Base-by-base conservation (phyloP, 2,888 invertebrate species). In the Papilio demoleus region DNA sequence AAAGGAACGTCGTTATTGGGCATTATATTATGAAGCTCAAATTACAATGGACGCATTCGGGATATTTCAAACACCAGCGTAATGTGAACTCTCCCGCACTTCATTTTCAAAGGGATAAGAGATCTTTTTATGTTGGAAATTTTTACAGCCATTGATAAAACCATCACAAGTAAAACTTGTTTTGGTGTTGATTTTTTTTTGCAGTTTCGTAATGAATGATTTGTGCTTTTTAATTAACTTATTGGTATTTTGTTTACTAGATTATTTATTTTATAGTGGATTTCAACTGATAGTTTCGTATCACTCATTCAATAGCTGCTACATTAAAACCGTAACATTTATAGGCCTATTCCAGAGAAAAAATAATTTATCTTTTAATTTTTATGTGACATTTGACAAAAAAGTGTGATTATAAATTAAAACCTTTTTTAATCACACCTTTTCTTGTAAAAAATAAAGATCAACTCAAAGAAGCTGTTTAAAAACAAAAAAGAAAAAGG, bases 381-480 rank as follows among this genome's bases (percentile, higher is more conserved):
- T n/a, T n/a, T n/a, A n/a, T n/a, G n/a, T n/a, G n/a, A n/a, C n/a
- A n/a, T n/a, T 4, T 40, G n/a, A n/a, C 4, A 6, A 42, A 42
- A 19, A 42, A 2, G 17, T 42, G 17, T 17, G 17, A 14, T 45
- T 45, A n/a, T n/a, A n/a, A n/a, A n/a, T n/a, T n/a, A n/a, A n/a
- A n/a, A n/a, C n/a, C n/a, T n/a, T n/a, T n/a, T n/a, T n/a, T n/a
- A n/a, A n/a, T n/a, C n/a, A n/a, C n/a, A n/a, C n/a, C n/a, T n/a
- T n/a, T n/a, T n/a, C n/a, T n/a, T n/a, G n/a, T 22, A 12, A 47
- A 12, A 24, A 47, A 68, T 58, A 66, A 67, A 53, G 14, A 61
- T 62, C 60, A 63, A 67, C 64, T 65, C 47, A 65, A 70, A 71
- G 70, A 68, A 72, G 62, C 73, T 22, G 22, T 3, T 12, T 22